Conservation (phyloP, 2,797 vertebrate genomes). For the Pangasius sanitwongsei region DNA sequence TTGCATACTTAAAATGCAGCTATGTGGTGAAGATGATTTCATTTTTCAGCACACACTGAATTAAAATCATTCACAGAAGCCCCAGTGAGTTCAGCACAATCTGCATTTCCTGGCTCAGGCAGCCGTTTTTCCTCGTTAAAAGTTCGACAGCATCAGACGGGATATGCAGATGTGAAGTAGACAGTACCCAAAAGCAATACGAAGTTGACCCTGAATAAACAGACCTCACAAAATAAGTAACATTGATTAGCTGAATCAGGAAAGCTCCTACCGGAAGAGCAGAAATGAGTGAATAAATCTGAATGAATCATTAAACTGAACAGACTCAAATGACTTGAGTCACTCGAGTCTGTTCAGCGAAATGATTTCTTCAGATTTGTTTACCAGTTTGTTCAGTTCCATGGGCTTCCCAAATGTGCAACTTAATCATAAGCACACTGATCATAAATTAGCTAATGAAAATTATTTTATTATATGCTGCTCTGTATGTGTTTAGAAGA, state of each 20-base stretch:
- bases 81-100: background rate
- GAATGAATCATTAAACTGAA: background rate
- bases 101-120: background rate
- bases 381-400: too few species aligned
- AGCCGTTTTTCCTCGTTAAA: background rate
- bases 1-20: background rate
- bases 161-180: background rate
- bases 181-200: conserved; percentile 6
- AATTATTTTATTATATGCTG: background rate
- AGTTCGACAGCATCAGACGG: background rate
- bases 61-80: conserved; percentile 7
- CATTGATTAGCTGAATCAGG: conserved; percentile 18
- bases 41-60: conserved; percentile 9
- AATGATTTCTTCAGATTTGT: background rate
- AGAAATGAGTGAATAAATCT: background rate
- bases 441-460: background rate
- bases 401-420: too few species aligned
- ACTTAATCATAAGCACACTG: background rate
- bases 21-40: background rate
- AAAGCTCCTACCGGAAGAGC: background rate
- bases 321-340: background rate
- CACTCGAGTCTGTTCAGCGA: background rate
- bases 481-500: background rate
- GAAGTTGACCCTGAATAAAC: conserved; percentile 7
- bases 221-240: background rate